Base-by-base conservation (phyloP, 37 sponge, comb jelly and placozoan species). In the Amphimedon queenslandica region DNA sequence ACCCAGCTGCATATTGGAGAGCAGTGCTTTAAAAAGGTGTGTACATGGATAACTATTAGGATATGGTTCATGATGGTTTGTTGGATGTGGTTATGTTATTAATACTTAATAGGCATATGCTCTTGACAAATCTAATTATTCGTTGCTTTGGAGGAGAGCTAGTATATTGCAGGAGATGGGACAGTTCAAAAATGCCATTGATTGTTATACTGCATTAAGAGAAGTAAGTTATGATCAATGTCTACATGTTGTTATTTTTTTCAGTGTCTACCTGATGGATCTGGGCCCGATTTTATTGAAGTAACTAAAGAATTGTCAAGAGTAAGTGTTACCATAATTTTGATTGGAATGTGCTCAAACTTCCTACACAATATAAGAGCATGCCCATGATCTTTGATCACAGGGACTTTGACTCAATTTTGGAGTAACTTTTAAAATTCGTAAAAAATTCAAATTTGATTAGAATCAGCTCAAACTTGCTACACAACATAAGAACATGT, bases 1-100 rank as follows among this genome's bases (percentile, higher is more conserved):
- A 13, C 55, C 21, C 66, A 90, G 37, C 70, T 76, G 47, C 25
- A 24, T 10, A 20, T 77, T n/a, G 91, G 92, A 2, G 42, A 58
- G 0, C 72, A 70, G 57, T 90, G 92, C 64, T 57, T 70, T 63
- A 66, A 76, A 28, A 79, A 87, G 57, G 94, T 86, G 85, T 67
- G 10, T 57, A 20, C 37, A 27, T 16, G 24, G 8, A 25, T 27
- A 31, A 53, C 13, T 47, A 47, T 47, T 8, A 47, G 13, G 13
- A 18, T 47, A 47, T 47, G 13, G 53, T 47, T 47, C 8, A 47
- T 8, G 13, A 18, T 18, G 53, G 13, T 47, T 47, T 18, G 8
- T 47, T 47, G 53, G 53, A 47, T 47, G 20, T 77, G n/a, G n/a
- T n/a, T n/a, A n/a, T n/a, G n/a, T n/a, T n/a, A n/a, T n/a, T n/a